Conservation (phyloP, 2,113 vertebrate genomes). For the Sinosuthora webbiana region DNA sequence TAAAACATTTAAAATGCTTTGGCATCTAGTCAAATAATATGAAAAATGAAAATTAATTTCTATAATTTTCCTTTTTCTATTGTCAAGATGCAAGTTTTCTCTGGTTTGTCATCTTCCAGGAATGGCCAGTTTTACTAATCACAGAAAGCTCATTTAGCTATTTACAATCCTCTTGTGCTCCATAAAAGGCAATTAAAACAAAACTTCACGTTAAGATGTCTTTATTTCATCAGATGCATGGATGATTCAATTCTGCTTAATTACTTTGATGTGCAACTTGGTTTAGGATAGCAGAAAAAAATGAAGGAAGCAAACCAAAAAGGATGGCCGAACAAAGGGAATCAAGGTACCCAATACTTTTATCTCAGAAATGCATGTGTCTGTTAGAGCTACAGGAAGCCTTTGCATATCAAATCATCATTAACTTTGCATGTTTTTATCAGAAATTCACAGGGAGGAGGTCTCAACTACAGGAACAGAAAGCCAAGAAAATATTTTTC, state of each 20-base stretch:
- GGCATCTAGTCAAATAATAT: background rate
- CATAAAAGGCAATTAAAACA: slow-evolving; percentile 66
- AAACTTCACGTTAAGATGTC: slow-evolving; percentile 13
- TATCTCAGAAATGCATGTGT: background rate
- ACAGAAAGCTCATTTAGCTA: slow-evolving; percentile 39
- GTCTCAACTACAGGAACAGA: background rate
- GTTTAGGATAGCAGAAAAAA: background rate
- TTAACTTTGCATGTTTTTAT: background rate
- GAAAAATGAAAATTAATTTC: background rate
- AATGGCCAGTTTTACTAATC: slow-evolving; percentile 34
- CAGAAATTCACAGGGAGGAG: background rate
- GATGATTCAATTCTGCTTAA: slow-evolving; percentile 36
- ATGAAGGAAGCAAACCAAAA: background rate
- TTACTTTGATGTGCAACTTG: slow-evolving; percentile 22
- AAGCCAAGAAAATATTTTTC: background rate
- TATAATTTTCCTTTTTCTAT: background rate
- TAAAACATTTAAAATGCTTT: background rate
- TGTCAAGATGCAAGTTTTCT: background rate
- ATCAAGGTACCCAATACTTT: background rate
- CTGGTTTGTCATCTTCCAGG: slow-evolving; percentile 15
- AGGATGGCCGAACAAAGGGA: background rate
- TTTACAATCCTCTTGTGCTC: slow-evolving; percentile 32
- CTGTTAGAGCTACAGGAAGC: background rate
- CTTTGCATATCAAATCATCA: background rate
- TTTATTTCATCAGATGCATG: slow-evolving; percentile 49